These are phyloP conservation scores for Mylabris sibirica DNA, from an alignment of 2,888 invertebrate genomes.

Conservation along the genomic window DNA sequence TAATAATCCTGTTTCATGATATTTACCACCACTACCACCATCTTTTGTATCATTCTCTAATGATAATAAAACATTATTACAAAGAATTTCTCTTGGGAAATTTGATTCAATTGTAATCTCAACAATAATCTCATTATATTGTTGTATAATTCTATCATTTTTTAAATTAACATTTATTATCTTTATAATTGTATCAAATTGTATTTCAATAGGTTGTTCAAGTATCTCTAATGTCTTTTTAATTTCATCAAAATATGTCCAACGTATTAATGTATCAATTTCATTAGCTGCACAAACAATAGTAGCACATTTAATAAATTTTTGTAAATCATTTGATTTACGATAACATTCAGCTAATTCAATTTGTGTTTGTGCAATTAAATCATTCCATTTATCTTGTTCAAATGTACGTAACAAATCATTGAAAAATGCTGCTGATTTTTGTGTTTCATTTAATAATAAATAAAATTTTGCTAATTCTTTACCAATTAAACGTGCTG, in stretches of 20 bases:
- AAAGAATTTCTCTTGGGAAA: slow-evolving; percentile 72
- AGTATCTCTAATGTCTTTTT: slow-evolving; percentile 63
- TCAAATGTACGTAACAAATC: slow-evolving; percentile 87
- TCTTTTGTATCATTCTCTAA: slow-evolving; percentile 53
- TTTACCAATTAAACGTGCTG: slow-evolving; percentile 86
- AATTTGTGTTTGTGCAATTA: slow-evolving; percentile 83
- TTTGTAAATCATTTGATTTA: slow-evolving; percentile 78
- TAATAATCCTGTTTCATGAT: slow-evolving; percentile 47
- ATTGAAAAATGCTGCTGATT: slow-evolving; percentile 87
- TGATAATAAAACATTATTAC: slow-evolving; percentile 70
- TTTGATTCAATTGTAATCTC: slow-evolving; percentile 67
- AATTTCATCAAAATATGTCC: slow-evolving; percentile 82
- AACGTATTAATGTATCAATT: slow-evolving; percentile 70
- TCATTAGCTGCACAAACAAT: slow-evolving; percentile 80
- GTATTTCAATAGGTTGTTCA: slow-evolving; percentile 55
- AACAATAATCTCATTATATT: slow-evolving; percentile 67
- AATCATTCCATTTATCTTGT: slow-evolving; percentile 85
- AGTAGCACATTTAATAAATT: slow-evolving; percentile 69
- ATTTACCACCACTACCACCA: slow-evolving; percentile 22
- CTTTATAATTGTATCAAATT: slow-evolving; percentile 62
- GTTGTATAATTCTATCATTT: slow-evolving; percentile 62
- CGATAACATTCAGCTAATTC: slow-evolving; percentile 86
- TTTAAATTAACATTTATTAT: slow-evolving; percentile 56
- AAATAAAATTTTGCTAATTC: slow-evolving; percentile 92
- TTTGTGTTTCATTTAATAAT: slow-evolving; percentile 83